Evolutionary conservation across 2,888 invertebrate genomes (phyloP).

Genomic region (Macrophya alboannulata): DNA sequence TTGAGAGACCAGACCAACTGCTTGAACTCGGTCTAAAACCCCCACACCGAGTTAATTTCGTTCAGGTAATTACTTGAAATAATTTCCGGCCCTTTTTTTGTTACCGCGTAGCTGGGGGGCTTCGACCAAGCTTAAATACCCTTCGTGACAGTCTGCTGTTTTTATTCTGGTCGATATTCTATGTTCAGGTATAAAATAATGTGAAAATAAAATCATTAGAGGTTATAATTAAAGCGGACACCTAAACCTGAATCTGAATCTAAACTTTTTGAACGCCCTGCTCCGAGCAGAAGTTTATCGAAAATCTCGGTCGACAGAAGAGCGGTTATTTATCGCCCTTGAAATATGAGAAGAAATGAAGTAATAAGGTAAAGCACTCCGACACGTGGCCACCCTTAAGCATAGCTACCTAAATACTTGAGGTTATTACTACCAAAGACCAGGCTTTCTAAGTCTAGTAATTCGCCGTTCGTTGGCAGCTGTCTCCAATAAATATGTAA

Average conservation of each 20-base stretch:
- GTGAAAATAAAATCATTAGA: neutral
- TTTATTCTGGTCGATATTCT: conserved; percentile 9
- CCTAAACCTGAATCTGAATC: neutral
- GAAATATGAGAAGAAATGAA: neutral
- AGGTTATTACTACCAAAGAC: neutral
- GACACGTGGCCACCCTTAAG: conserved; percentile 6
- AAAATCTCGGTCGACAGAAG: neutral
- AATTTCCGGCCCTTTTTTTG: conserved; percentile 16
- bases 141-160: conserved; percentile 12
- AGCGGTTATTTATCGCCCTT: neutral
- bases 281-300: neutral
- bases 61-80: conserved; percentile 52
- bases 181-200: neutral
- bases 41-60: conserved; percentile 26
- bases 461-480: conserved; percentile 19
- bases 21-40: neutral
- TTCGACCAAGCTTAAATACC: conserved; percentile 18
- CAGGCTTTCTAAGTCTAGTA: neutral
- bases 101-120: neutral
- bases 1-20: neutral
- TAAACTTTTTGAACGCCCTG: neutral
- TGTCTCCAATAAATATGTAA: conserved; percentile 32
- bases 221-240: conserved; percentile 4
- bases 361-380: neutral
- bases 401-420: neutral